Evolutionary conservation across 2,113 vertebrate genomes (phyloP).

Genomic region (Equus quagga): DNA sequence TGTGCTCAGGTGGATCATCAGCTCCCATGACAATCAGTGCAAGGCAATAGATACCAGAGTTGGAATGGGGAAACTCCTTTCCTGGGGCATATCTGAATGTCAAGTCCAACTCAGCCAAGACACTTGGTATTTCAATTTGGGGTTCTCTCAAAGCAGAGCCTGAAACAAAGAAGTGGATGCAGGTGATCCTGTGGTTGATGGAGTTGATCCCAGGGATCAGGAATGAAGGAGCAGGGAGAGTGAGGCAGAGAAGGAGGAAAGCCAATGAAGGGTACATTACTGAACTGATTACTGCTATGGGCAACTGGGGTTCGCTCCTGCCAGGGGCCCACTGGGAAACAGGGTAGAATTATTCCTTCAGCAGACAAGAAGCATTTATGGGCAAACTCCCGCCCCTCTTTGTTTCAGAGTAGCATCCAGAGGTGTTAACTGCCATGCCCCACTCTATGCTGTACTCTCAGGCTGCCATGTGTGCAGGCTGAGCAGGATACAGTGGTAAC

Average conservation of each 20-base stretch:
- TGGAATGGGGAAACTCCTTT: background rate
- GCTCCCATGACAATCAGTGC: background rate
- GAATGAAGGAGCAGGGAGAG: background rate
- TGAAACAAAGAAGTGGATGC: constrained; percentile 20
- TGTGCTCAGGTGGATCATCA: background rate
- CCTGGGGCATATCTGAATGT: background rate
- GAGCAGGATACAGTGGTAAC: background rate
- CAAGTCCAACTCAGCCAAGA: background rate
- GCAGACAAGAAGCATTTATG: background rate
- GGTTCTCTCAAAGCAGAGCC: constrained; percentile 23
- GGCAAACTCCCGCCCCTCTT: background rate
- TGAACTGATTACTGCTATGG: background rate
- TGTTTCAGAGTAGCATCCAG: background rate
- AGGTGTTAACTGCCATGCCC: background rate
- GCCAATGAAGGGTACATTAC: background rate
- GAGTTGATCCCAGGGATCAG: background rate
- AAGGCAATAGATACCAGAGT: background rate
- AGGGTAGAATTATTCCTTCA: background rate
- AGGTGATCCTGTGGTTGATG: background rate
- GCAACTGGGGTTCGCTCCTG: background rate
- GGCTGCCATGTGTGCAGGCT: background rate
- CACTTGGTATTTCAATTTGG: background rate
- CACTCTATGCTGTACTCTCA: background rate
- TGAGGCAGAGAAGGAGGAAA: constrained; percentile 21
- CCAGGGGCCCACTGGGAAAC: background rate